Evolutionary conservation across 2,888 invertebrate genomes (phyloP), one percentile per base, ranked within the genome.

Genomic region (Eugnorisma glareosa): DNA sequence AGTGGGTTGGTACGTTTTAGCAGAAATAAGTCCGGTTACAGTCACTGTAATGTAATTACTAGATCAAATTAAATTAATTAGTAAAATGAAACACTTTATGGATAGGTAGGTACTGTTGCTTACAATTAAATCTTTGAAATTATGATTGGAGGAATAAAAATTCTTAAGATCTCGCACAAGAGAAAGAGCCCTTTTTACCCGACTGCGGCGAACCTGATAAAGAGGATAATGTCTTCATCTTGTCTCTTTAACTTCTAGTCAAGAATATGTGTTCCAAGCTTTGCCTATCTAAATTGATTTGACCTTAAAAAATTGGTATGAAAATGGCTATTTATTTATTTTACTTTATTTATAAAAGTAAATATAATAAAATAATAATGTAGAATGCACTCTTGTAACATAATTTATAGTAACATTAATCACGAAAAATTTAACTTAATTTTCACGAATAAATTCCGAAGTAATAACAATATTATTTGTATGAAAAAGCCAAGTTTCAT

Each of bases 231-330:
- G 21, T 3, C 24, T 37, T 67, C 18, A 6, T 40, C 18, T 48
- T 0, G 31, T 1, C 40, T 35, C 28, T 18, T 45, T 18, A 37
- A 31, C 28, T 31, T 82, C 77, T 82, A 87, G 82, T 86, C 79
- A 71, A 63, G 31, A 43, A 57, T 31, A 24, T 40, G 0, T 69
- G 31, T 79, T 77, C 63, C 81, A 67, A 28, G 51, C 35, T 72
- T 45, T 66, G 63, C 35, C 35, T 35, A 35, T 35, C 35, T 35
- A 13, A n/a, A n/a, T 35, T 57, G 7, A 24, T 59, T 28, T 59
- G 11, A 78, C 48, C 18, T 37, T 4, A 37, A 48, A 66, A 70
- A 40, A 48, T 54, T 5, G 13, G 5, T 45, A n/a, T n/a, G 7
- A 8, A 64, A 28, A 43, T 54, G 51, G n/a, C 21, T 51, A 11